phyloP scores from a whole-genome alignment of 2,888 invertebrate species.

The Drosophila birchii region DNA sequence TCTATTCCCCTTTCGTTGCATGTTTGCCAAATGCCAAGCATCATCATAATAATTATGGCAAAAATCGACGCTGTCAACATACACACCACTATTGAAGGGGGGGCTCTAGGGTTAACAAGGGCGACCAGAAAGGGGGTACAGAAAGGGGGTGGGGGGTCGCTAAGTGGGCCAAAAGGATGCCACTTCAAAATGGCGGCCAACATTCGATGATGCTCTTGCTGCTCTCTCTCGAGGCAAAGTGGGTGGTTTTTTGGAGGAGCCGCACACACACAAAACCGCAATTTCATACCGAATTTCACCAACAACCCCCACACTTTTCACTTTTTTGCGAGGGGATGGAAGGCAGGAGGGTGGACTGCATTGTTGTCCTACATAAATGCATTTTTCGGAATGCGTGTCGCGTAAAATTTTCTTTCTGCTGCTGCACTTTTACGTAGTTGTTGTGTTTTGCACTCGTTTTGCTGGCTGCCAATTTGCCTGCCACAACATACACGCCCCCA shows the following conservation, averaged over 20 bases:
- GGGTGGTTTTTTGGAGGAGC: constrained; percentile 21
- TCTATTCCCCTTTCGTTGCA: constrained; percentile 41
- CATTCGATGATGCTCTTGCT: constrained; percentile 18
- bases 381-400: constrained; percentile 78
- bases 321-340: neutral
- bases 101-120: neutral
- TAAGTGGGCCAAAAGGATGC: constrained; percentile 42
- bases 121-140: neutral
- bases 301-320: neutral
- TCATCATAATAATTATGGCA: constrained; percentile 81
- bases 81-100: constrained; percentile 13
- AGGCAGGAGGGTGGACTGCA: neutral
- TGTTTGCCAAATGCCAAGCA: constrained; percentile 81
- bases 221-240: constrained; percentile 24
- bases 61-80: constrained; percentile 75
- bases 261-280: constrained; percentile 54
- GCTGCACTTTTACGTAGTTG: constrained; percentile 26
- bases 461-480: constrained; percentile 72
- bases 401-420: constrained; percentile 59
- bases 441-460: constrained; percentile 31
- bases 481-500: constrained; percentile 39
- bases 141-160: neutral
- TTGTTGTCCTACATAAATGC: constrained; percentile 56
- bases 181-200: constrained; percentile 65
- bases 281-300: constrained; percentile 70